Percentiles rank a stretch among this genome's conserved stretches.
phyloP scores from a whole-genome alignment of 2,797 vertebrate species.

The Gymnocypris eckloni region DNA sequence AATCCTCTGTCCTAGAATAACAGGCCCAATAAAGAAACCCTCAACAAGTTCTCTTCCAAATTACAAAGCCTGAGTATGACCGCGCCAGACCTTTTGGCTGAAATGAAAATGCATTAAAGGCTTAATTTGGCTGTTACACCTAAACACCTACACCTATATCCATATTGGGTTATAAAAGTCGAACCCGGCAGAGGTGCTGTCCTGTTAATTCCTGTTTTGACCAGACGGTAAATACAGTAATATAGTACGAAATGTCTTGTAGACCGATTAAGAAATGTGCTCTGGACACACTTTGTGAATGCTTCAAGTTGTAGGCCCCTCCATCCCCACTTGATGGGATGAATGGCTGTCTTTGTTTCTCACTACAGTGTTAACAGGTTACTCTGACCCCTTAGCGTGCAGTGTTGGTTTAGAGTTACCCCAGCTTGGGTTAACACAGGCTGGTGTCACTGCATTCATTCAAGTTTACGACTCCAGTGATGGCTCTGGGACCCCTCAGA shows the following conservation, averaged over 20 bases:
- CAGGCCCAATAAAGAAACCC: constrained; percentile 70
- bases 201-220: neutral
- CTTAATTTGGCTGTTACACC: constrained; percentile 66
- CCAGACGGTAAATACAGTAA: constrained; percentile 7
- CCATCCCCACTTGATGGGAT: constrained; percentile 29
- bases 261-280: constrained; percentile 13
- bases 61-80: constrained; percentile 72
- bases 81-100: constrained; percentile 64
- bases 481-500: constrained; percentile 49
- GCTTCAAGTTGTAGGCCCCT: neutral
- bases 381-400: constrained; percentile 38
- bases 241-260: neutral
- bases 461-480: constrained; percentile 61
- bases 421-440: constrained; percentile 53
- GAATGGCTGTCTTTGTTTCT: constrained; percentile 36
- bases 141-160: constrained; percentile 30
- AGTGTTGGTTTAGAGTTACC: constrained; percentile 69
- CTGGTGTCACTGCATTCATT: constrained; percentile 52
- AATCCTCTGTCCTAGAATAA: constrained; percentile 62
- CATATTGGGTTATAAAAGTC: constrained; percentile 39
- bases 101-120: constrained; percentile 68
- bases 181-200: constrained; percentile 25
- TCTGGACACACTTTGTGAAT: constrained; percentile 38
- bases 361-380: constrained; percentile 48
- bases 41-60: constrained; percentile 67